These are phyloP conservation scores for Parazoanthus darwini DNA, from an alignment of 92 coral and sea anemone species.

Conservation along the genomic window DNA sequence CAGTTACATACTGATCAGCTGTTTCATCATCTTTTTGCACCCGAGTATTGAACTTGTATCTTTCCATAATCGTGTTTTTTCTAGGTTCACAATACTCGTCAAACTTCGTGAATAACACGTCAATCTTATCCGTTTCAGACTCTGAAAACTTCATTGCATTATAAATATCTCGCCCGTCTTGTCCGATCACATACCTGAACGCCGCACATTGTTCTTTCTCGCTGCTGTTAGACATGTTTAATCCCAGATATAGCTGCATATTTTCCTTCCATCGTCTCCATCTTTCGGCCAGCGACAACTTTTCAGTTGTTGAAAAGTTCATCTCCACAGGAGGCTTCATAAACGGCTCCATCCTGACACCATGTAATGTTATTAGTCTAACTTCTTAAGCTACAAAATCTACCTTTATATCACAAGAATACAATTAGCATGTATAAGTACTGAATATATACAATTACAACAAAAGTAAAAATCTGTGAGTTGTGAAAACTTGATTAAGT, in stretches of 20 bases:
- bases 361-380: too few relatives aligned
- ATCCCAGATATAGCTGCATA: slow-evolving; percentile 15
- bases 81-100: slow-evolving; percentile 30
- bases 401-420: too few relatives aligned
- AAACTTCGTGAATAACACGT: slow-evolving; percentile 19
- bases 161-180: slow-evolving; percentile 40
- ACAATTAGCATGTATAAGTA: too few relatives aligned
- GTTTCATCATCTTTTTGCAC: slow-evolving; percentile 29
- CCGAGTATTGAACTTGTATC: slow-evolving; percentile 19
- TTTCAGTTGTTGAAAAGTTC: slow-evolving; percentile 23
- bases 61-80: slow-evolving; percentile 7
- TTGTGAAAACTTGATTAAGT: too few relatives aligned
- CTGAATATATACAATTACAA: too few relatives aligned
- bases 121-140: background rate
- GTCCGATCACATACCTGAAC: slow-evolving; percentile 32
- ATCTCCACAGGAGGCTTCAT: slow-evolving; percentile 43
- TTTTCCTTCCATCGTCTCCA: slow-evolving; percentile 29
- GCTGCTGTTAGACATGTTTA: slow-evolving; percentile 19
- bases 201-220: slow-evolving; percentile 20
- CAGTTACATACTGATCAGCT: slow-evolving; percentile 40
- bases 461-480: too few relatives aligned
- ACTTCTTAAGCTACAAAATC: too few relatives aligned
- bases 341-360: too few relatives aligned
- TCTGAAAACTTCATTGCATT: slow-evolving; percentile 21
- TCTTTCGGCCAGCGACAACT: slow-evolving; percentile 14